These are phyloP conservation scores for Patella pellucida DNA, from an alignment of 2,888 invertebrate species.

Conservation along the genomic window DNA sequence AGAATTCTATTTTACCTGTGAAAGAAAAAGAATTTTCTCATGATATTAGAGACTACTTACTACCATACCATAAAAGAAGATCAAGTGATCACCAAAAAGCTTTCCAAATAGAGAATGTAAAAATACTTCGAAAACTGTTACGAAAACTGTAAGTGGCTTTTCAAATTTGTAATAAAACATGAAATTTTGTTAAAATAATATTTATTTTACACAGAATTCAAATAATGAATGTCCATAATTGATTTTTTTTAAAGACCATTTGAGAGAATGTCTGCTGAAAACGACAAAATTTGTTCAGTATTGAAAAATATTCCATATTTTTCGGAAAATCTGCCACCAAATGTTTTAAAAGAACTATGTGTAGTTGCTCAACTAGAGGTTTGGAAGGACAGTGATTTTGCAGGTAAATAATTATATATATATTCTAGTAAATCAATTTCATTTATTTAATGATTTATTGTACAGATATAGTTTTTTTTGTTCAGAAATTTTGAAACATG, in stretches of 20 bases:
- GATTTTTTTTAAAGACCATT: conserved; percentile 58
- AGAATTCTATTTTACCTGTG: conserved; percentile 20
- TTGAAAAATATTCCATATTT: conserved; percentile 60
- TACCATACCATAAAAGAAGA: conserved; percentile 53
- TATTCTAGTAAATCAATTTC: too few relatives aligned
- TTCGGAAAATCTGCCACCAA: conserved; percentile 49
- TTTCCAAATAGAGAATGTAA: conserved; percentile 51
- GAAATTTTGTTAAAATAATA: background rate
- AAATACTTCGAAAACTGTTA: conserved; percentile 52
- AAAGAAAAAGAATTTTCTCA: conserved; percentile 39
- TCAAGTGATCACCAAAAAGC: conserved; percentile 56
- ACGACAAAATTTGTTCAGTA: conserved; percentile 63
- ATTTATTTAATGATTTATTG: too few relatives aligned
- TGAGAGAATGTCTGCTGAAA: conserved; percentile 65
- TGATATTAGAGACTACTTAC: conserved; percentile 61
- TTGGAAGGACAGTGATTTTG: conserved; percentile 65
- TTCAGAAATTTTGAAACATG: too few relatives aligned
- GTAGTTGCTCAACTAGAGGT: conserved; percentile 64
- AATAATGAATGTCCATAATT: background rate
- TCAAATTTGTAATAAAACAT: too few relatives aligned
- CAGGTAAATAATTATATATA: conserved; percentile 43
- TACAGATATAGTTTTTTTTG: too few relatives aligned
- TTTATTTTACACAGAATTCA: background rate
- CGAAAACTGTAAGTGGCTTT: conserved; percentile 58
- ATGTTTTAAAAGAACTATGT: conserved; percentile 63